These are phyloP conservation scores for Drosophila bipectinata DNA, from an alignment of 1,140 invertebrate species.

Conservation along the genomic window DNA sequence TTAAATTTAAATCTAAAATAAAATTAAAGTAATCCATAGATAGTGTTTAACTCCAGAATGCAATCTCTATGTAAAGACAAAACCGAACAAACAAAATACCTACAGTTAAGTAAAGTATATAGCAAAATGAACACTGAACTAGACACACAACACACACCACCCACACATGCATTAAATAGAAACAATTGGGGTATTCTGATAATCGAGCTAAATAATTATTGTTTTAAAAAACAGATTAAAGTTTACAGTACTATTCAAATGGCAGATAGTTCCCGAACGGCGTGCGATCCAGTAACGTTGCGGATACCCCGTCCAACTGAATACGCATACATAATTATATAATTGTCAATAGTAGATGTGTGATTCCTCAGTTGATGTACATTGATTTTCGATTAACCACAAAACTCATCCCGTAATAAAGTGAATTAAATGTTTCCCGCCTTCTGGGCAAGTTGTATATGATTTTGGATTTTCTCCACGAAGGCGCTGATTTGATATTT, in stretches of 20 bases:
- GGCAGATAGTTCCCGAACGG: conserved; percentile 18
- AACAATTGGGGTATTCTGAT: conserved; percentile 42
- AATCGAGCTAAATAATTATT: conserved; percentile 42
- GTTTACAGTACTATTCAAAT: conserved; percentile 25
- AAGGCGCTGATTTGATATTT: conserved; percentile 8
- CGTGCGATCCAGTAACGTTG: conserved; percentile 19
- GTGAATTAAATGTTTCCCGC: conserved; percentile 63
- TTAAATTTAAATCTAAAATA: conserved; percentile 26
- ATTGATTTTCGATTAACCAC: conserved; percentile 64
- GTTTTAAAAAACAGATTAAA: conserved; percentile 24
- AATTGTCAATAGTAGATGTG: conserved; percentile 71
- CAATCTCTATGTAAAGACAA: conserved; percentile 69
- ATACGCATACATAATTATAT: conserved; percentile 57
- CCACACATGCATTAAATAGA: conserved; percentile 40
- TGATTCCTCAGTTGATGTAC: conserved; percentile 69
- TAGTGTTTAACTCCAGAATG: conserved; percentile 61
- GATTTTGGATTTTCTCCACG: background rate
- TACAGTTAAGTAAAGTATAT: conserved; percentile 43
- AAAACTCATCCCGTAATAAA: conserved; percentile 70
- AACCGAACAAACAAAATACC: conserved; percentile 19
- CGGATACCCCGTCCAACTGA: conserved; percentile 16
- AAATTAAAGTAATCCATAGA: conserved; percentile 47
- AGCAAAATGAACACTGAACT: conserved; percentile 42
- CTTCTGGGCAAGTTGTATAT: background rate
- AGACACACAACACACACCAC: conserved; percentile 25